Evolutionary conservation across 2,113 vertebrate species (phyloP).

Genomic region (Puffinus mauretanicus): DNA sequence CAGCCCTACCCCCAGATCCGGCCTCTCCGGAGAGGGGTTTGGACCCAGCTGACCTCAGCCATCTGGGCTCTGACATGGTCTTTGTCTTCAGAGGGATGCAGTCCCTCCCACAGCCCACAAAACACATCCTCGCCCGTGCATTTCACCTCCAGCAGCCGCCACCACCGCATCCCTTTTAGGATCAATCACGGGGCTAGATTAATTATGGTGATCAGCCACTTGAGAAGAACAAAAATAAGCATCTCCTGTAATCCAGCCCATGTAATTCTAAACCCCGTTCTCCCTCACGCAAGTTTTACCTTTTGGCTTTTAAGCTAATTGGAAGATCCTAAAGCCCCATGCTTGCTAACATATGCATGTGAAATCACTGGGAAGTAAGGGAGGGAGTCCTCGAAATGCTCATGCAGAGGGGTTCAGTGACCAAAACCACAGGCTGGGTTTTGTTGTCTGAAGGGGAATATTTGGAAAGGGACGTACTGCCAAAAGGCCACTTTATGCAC

Average conservation of each 20-base stretch:
- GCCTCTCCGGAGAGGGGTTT: neutral
- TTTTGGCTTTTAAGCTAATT: slow-evolving; percentile 42
- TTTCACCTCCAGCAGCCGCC: neutral
- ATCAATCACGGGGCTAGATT: neutral
- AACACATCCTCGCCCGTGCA: neutral
- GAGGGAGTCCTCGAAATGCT: neutral
- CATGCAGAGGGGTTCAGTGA: neutral
- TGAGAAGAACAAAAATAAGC: neutral
- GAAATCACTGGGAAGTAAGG: neutral
- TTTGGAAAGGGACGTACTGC: neutral
- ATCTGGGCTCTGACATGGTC: neutral
- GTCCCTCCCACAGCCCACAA: neutral
- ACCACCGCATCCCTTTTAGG: neutral
- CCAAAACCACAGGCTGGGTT: neutral
- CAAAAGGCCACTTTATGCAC: neutral
- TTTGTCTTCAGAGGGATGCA: neutral
- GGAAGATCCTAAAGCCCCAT: neutral
- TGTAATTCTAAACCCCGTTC: neutral
- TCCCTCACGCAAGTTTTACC: neutral
- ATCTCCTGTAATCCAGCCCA: neutral
- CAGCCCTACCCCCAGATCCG: neutral
- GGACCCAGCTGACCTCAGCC: neutral
- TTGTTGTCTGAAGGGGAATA: neutral
- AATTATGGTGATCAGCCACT: neutral
- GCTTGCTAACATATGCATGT: neutral